Percentiles rank a stretch among this genome's conserved stretches.
Conservation (phyloP, 2,113 vertebrate genomes). For the Prolemur simus region DNA sequence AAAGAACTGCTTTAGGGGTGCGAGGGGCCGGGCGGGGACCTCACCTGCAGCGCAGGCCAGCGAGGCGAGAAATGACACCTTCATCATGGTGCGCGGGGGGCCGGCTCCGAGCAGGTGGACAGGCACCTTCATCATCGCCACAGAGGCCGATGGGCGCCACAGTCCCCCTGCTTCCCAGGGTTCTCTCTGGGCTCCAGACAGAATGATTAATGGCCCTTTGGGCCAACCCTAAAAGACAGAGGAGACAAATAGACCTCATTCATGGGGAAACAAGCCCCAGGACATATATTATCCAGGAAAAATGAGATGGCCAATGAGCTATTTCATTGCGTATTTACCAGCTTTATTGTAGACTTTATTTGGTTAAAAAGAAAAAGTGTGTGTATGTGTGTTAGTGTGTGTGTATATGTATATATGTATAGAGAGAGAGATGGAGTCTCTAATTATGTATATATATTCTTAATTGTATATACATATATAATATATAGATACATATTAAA, state of each 20-base stretch:
- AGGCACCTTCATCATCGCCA: not conserved
- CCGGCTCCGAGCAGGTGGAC: not conserved
- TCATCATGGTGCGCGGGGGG: fast-evolving
- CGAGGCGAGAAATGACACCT: conserved; percentile 26
- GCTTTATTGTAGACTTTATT: conserved; percentile 21
- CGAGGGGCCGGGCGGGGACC: not conserved
- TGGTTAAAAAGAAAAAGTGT: not conserved
- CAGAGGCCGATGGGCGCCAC: not conserved
- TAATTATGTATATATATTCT: not conserved
- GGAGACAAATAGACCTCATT: conserved; percentile 69
- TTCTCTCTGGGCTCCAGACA: conserved; percentile 38
- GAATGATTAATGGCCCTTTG: conserved; percentile 62
- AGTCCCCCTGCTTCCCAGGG: not conserved
- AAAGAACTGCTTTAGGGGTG: not conserved
- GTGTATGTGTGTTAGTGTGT: not conserved
- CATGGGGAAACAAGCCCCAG: conserved; percentile 41
- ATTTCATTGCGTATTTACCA: conserved; percentile 19
- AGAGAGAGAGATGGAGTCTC: not conserved
- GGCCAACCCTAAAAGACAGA: conserved; percentile 34
- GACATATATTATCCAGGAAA: conserved; percentile 60
- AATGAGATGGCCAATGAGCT: conserved; percentile 57
- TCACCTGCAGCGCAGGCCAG: not conserved
- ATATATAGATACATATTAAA: not conserved
- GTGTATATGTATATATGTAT: not conserved
- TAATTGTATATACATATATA: not conserved